A percentile compares a stretch with the other conserved stretches of the same genome.
Evolutionary conservation across 2,113 vertebrate genomes (phyloP).

Genomic region (Paracanthobrama guichenoti): DNA sequence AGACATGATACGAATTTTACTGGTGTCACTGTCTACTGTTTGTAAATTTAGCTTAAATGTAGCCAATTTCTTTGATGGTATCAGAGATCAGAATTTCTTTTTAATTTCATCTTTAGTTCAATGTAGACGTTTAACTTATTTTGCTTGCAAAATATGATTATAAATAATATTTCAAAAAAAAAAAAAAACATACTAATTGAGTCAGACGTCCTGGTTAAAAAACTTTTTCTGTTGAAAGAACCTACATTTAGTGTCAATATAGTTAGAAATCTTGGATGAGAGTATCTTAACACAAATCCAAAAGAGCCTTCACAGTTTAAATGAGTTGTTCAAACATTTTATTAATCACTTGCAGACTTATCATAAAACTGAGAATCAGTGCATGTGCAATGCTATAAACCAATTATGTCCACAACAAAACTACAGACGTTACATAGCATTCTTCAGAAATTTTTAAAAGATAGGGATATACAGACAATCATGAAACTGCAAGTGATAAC

Average conservation of each 20-base stretch:
- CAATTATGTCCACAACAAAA: not conserved
- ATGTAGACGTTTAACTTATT: not conserved
- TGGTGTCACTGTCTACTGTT: not conserved
- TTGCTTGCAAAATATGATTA: not conserved
- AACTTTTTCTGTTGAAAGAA: not conserved
- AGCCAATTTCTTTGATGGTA: not conserved
- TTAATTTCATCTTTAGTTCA: not conserved
- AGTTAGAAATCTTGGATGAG: not conserved
- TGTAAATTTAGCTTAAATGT: not conserved
- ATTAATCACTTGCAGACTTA: not conserved
- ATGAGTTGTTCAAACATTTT: not conserved
- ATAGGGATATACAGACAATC: not conserved
- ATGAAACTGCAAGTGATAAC: not conserved
- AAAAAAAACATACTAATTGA: not conserved
- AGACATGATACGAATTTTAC: not conserved
- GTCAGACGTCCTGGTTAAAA: not conserved
- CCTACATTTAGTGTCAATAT: not conserved
- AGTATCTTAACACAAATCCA: not conserved
- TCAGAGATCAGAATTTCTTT: not conserved
- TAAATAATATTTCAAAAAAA: not conserved
- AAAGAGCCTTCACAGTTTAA: not conserved
- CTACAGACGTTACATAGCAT: not conserved
- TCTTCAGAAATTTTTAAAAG: not conserved
- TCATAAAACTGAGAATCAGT: conserved; percentile 4
- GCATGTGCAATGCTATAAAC: not conserved